Evolutionary conservation across 2,797 vertebrate species (phyloP), one percentile per base, ranked within the genome.

Genomic region (Falco concolor): DNA sequence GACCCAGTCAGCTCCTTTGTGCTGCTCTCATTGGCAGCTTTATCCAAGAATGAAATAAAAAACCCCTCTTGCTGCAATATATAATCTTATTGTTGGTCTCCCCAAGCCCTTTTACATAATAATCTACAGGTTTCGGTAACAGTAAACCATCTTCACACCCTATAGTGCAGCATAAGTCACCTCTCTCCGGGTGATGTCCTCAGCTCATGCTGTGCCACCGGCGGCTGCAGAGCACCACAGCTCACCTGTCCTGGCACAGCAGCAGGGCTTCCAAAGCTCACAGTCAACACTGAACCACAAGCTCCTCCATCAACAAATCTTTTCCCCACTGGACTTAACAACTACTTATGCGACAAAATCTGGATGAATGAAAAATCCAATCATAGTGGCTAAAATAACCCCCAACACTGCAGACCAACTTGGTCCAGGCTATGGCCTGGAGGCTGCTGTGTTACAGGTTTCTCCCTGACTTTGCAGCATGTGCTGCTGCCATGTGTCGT

Each of bases 311-410:
- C 50, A 50, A n/a, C 28, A 50, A 44, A 50, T 27, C 27, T 25
- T 2, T 34, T 67, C 42, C 25, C 42, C 16, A 1, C 5, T 16
- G 9, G n/a, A 34, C 24, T 81, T 34, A 73, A 73, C 40, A 34
- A 34, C 15, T 13, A 13, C 7, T 89, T 69, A 14, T 2, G 8
- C 34, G 65, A 81, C 73, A 30, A 79, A 84, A 79, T n/a, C 1
- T 8, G 22, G 13, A 57, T 10, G 22, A 89, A 69, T 13, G n/a
- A 23, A 63, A 79, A 90, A 87, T 3, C 27, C 38, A 34, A 3
- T 11, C 30, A 13, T 0, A 65, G 45, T 9, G 52, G 69, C 49
- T 57, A 70, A 77, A 32, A 60, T 38, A 34, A 3, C 0, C 1
- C 36, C 21, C 36, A 84, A 19, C 15, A 17, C 59, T 60, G 45